Evolutionary conservation across 2,888 invertebrate species (phyloP), one percentile per base, ranked within the genome.

Genomic region (Fabriciana adippe): DNA sequence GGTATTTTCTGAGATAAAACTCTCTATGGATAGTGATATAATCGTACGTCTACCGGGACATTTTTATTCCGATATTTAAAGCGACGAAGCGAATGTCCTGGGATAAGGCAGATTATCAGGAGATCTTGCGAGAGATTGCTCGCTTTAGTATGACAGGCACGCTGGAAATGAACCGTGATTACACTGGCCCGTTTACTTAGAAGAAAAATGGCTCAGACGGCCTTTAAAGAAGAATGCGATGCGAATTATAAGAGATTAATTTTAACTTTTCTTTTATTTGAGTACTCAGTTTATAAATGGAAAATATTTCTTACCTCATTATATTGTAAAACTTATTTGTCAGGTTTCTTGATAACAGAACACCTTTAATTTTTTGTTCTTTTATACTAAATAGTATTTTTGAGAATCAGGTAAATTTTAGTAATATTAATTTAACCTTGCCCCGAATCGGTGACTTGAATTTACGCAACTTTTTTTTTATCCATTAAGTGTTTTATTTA

Each of bases 81-180:
- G 57, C 67, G 64, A 64, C 53, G 35, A 41, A 60, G 67, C 57
- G 57, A 67, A 67, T 72, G 56, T 68, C 53, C 59, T 54, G 21
- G 60, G 64, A 61, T 70, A 72, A 67, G 69, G 66, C 31, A 54
- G 63, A 69, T 65, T 73, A 73, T 72, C 72, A 64, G 51, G 55
- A 66, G 66, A 73, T 73, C 64, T 67, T 55, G 64, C 66, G 65
- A 62, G 60, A 64, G 65, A 72, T 71, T 69, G 69, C 66, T 67
- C 64, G 64, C 69, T 66, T 62, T 51, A 66, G 67, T 70, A 73
- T 66, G 73, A 69, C 66, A 66, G 61, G 67, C 69, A 69, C 67
- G 68, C 70, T 64, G 65, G 72, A 65, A 66, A 73, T 71, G 67
- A 61, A 71, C 67, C 70, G 64, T 69, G 72, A 73, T 73, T 73